Percentiles rank a stretch among this genome's conserved stretches.
phyloP scores from a whole-genome alignment of 92 coral and sea anemone species.

The Zoanthus sansibaricus region DNA sequence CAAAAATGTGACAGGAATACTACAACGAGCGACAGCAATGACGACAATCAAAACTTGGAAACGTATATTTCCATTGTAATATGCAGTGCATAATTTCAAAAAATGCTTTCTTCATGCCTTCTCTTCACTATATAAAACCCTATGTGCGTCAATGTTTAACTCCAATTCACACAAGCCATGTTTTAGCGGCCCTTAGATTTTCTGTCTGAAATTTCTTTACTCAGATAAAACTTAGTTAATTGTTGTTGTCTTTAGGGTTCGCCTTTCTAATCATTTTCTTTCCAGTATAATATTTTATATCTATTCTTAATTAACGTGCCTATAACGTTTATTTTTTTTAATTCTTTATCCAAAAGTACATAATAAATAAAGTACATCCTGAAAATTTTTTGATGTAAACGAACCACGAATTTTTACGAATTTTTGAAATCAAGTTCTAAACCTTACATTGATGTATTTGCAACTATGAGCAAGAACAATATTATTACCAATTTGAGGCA shows the following conservation, averaged over 20 bases:
- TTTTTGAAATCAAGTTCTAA: neutral
- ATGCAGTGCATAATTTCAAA: conserved; percentile 48
- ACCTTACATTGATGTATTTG: neutral
- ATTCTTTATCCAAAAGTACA: neutral
- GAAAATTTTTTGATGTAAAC: neutral
- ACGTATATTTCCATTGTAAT: conserved; percentile 57
- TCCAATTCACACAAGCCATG: neutral
- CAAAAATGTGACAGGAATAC: conserved; percentile 64
- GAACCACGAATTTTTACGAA: no score
- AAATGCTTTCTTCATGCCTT: conserved; percentile 34
- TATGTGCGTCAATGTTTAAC: conserved; percentile 28
- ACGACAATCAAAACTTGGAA: conserved; percentile 51
- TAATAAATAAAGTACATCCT: neutral
- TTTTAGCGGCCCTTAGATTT: neutral
- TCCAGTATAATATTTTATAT: neutral
- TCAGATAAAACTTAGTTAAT: neutral
- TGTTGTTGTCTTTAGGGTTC: neutral
- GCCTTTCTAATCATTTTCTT: neutral
- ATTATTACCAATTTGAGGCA: no score
- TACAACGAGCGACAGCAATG: conserved; percentile 5
- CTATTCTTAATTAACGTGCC: neutral
- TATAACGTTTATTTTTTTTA: no score
- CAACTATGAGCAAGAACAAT: no score
- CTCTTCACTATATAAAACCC: conserved; percentile 34
- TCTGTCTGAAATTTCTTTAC: neutral